Conservation (phyloP, 2,113 vertebrate species). For the Cyanistes caeruleus region DNA sequence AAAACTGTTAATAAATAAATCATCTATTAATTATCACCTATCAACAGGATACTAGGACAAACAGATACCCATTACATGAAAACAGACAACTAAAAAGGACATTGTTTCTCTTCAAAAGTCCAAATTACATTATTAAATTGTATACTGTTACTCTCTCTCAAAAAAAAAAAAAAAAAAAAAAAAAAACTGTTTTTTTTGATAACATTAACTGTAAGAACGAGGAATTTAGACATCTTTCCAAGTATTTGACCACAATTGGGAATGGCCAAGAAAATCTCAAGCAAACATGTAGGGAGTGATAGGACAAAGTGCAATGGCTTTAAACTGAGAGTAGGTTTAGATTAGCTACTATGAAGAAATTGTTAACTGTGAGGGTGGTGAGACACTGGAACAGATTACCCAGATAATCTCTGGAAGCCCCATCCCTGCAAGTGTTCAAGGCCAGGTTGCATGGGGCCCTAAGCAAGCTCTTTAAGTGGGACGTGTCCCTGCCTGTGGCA, state of each 20-base stretch:
- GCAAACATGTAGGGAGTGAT: neutral
- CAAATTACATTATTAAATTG: neutral
- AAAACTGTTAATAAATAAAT: conserved; percentile 16
- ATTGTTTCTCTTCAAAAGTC: neutral
- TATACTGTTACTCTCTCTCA: neutral
- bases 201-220: conserved; percentile 2
- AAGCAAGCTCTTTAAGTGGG: neutral
- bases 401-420: neutral
- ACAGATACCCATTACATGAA: neutral
- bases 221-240: neutral
- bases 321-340: neutral
- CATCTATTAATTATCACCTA: conserved; percentile 23
- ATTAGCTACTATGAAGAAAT: neutral
- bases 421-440: neutral
- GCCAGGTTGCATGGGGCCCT: neutral
- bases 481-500: neutral
- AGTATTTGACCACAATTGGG: neutral
- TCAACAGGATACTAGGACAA: neutral
- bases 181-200: neutral
- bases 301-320: neutral
- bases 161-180: neutral
- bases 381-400: neutral
- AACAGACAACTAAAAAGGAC: neutral
- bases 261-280: neutral
- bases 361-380: neutral